phyloP scores from a whole-genome alignment of 2,113 vertebrate genomes.

The Mola mola region DNA sequence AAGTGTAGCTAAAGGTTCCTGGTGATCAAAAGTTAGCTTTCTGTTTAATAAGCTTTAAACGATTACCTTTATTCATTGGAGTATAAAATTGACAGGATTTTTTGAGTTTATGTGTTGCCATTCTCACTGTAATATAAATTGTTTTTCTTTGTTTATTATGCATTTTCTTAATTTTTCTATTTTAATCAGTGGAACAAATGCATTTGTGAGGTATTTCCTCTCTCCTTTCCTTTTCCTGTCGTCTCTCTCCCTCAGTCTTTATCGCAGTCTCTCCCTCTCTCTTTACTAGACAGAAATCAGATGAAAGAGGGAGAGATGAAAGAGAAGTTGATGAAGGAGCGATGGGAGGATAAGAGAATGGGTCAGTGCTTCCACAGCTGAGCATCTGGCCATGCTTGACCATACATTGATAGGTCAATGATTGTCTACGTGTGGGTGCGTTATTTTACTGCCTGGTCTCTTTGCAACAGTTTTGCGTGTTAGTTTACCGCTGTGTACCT shows the following conservation, averaged over 20 bases:
- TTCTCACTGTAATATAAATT: no score
- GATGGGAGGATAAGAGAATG: constrained; percentile 65
- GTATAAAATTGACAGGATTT: no score
- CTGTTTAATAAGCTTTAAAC: no score
- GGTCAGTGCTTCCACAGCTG: constrained; percentile 57
- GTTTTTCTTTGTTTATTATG: not conserved
- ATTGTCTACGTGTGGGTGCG: constrained; percentile 17
- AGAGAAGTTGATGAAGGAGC: constrained; percentile 56
- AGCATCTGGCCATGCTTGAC: constrained; percentile 35
- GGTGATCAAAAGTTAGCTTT: no score
- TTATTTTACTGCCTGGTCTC: constrained; percentile 6
- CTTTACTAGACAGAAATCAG: constrained; percentile 49
- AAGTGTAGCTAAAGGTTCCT: no score
- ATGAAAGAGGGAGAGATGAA: constrained; percentile 69
- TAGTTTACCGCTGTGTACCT: not conserved
- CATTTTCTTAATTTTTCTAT: not conserved
- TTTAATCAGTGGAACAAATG: not conserved
- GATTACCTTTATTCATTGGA: no score
- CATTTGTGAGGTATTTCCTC: constrained; percentile 5
- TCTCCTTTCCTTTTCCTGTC: constrained; percentile 1
- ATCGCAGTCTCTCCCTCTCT: constrained; percentile 2
- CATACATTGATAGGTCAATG: constrained; percentile 19
- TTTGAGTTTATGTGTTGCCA: no score
- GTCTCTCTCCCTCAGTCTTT: constrained; percentile 1
- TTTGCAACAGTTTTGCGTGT: constrained; percentile 17